These are phyloP conservation scores for Microplitis manilae DNA, from an alignment of 2,888 invertebrate species.

Conservation along the genomic window DNA sequence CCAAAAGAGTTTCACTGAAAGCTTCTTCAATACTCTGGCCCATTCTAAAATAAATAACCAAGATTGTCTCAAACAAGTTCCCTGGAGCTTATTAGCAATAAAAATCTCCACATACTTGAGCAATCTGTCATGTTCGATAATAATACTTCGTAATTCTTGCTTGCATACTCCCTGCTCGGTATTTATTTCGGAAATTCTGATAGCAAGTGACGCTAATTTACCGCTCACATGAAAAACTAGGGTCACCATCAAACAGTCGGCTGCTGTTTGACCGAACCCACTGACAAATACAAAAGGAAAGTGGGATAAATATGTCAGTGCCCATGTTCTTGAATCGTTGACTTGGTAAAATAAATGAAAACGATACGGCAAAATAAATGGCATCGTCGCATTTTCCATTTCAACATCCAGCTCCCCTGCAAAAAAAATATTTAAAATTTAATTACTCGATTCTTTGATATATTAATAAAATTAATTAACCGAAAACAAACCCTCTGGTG, in stretches of 20 bases:
- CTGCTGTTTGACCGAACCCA: constrained; percentile 56
- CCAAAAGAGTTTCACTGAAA: constrained; percentile 50
- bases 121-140: constrained; percentile 54
- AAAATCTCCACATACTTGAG: constrained; percentile 50
- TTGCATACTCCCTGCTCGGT: constrained; percentile 44
- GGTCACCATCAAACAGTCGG: constrained; percentile 60
- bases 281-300: constrained; percentile 59
- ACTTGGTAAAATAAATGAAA: constrained; percentile 59
- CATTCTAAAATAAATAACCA: constrained; percentile 39
- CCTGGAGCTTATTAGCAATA: neutral
- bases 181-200: constrained; percentile 53
- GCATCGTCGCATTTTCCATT: constrained; percentile 40
- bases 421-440: constrained; percentile 10
- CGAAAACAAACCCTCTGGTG: neutral
- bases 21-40: constrained; percentile 47
- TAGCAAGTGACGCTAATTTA: constrained; percentile 57
- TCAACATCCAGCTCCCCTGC: neutral
- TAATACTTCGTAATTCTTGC: constrained; percentile 50
- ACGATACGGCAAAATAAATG: constrained; percentile 58
- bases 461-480: neutral
- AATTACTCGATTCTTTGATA: neutral
- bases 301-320: constrained; percentile 56
- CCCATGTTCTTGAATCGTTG: constrained; percentile 54
- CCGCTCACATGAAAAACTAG: constrained; percentile 61
- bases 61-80: no score